phyloP scores from a whole-genome alignment of 2,888 invertebrate species.

The Trypoxylon attenuatum region DNA sequence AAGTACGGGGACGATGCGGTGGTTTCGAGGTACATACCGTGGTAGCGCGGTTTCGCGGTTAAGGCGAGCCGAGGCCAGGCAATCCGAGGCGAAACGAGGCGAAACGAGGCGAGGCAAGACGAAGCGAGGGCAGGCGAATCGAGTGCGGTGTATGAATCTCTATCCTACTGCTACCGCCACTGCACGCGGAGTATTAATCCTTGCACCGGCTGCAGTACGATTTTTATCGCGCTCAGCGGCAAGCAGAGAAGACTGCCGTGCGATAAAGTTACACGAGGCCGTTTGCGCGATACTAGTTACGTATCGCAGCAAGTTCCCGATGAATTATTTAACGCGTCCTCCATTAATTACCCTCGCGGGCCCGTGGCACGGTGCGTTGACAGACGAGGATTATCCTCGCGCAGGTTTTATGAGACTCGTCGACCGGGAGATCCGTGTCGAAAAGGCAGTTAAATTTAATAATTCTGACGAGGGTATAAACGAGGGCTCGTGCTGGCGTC shows the following conservation, averaged over 20 bases:
- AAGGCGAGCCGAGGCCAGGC: conserved; percentile 35
- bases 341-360: conserved; percentile 37
- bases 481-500: neutral
- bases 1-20: conserved; percentile 50
- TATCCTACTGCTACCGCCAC: neutral
- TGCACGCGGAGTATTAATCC: no score
- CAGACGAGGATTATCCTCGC: conserved; percentile 35
- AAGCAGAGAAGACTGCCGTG: no score
- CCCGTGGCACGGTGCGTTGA: conserved; percentile 36
- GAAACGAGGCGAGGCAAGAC: conserved; percentile 8
- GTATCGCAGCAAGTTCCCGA: conserved; percentile 29
- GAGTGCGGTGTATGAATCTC: neutral
- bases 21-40: conserved; percentile 47
- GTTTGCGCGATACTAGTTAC: neutral
- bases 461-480: neutral
- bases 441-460: conserved; percentile 1
- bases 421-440: neutral
- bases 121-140: neutral
- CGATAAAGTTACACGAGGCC: neutral
- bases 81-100: conserved; percentile 10
- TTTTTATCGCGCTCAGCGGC: no score
- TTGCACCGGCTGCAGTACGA: no score
- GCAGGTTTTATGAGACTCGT: conserved; percentile 32
- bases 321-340: conserved; percentile 43
- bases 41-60: conserved; percentile 49